phyloP scores from a whole-genome alignment of 2,113 vertebrate genomes.

The Ahaetulla prasina region DNA sequence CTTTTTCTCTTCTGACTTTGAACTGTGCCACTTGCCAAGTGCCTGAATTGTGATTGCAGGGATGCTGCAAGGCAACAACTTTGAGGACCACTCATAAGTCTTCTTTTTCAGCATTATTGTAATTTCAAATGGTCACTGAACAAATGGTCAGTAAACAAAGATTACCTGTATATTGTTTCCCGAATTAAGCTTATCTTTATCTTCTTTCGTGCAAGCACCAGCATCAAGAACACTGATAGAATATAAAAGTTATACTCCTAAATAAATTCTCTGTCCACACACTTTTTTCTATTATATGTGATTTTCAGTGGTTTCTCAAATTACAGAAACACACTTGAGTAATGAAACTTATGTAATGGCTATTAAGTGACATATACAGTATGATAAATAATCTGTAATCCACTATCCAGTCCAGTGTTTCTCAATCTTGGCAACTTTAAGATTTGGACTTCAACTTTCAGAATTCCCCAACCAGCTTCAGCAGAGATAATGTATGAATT shows the following conservation, averaged over 20 bases:
- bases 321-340: neutral
- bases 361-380: neutral
- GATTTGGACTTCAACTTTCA: neutral
- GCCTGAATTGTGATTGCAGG: neutral
- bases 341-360: neutral
- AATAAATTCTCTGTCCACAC: neutral
- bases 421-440: neutral
- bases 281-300: neutral
- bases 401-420: neutral
- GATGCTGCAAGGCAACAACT: neutral
- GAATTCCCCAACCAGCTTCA: conserved; percentile 6
- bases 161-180: neutral
- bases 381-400: neutral
- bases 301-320: neutral
- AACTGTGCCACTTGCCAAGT: neutral
- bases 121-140: neutral
- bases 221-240: neutral
- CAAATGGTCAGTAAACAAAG: neutral
- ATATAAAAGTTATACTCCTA: neutral
- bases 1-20: neutral
- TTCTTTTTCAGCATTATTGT: neutral
- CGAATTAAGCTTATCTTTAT: neutral
- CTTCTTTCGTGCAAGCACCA: neutral
- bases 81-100: neutral
- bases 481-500: neutral